phyloP scores from a whole-genome alignment of 2,797 vertebrate genomes.

The Clarias platycephalus region DNA sequence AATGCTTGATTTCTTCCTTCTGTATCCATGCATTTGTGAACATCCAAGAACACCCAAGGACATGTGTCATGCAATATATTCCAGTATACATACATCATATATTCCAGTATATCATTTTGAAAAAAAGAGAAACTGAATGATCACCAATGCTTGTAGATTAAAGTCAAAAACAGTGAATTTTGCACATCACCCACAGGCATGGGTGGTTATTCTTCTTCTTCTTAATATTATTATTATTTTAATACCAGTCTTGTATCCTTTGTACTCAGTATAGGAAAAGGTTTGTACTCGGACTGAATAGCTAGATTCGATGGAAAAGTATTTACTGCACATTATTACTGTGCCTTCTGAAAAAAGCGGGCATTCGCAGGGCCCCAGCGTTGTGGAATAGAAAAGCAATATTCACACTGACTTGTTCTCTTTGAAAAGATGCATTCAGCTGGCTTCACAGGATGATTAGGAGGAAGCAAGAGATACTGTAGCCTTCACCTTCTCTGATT shows the following conservation, averaged over 20 bases:
- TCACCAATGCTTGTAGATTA: not conserved
- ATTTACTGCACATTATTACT: not conserved
- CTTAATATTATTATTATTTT: not conserved
- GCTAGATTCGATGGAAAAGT: not conserved
- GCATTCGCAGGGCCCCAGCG: not conserved
- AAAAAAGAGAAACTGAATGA: not conserved
- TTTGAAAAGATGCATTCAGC: not conserved
- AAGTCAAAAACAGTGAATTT: not conserved
- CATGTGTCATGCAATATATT: too few species aligned
- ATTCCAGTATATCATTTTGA: not conserved
- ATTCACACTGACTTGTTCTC: too few species aligned
- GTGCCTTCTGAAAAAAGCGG: not conserved
- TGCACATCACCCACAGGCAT: not conserved
- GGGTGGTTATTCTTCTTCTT: not conserved
- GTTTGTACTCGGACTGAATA: not conserved
- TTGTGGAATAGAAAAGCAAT: too few species aligned
- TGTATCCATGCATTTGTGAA: not conserved
- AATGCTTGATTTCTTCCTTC: not conserved
- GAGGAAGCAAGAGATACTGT: not conserved
- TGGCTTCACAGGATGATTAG: not conserved
- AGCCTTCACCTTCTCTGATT: not conserved
- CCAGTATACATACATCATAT: not conserved
- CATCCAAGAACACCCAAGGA: not conserved
- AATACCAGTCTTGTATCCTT: not conserved
- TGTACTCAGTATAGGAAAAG: not conserved